Base-by-base conservation (phyloP, 2,888 invertebrate species). In the Archaeoteleia sp. region DNA sequence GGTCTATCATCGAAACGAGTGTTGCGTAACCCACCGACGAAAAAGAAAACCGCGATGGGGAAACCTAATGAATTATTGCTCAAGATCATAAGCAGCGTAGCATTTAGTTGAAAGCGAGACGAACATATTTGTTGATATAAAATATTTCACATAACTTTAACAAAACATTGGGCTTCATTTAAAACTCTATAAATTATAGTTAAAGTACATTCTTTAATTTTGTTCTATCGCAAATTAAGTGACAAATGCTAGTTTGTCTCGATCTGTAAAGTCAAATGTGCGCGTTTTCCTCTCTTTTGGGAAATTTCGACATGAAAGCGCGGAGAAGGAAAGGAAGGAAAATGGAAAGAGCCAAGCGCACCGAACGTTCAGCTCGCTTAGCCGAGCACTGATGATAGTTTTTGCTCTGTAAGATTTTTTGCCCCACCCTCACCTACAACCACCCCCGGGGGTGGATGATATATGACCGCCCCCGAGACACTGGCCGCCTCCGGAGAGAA, bases 381-480 rank as follows among this genome's bases (percentile, higher is more conserved):
- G 77, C 78, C 80, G 77, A 82, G 82, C 82, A 78, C 82, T 83
- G 82, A 83, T 83, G 83, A 83, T 83, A 83, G 82, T 84, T 84
- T 84, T 84, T 84, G 82, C 81, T 72, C 72, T 75, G 78, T 74
- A 80, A 83, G 83, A 68, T 68, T 72, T 65, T 70, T 68, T 72
- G 67, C 67, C 67, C 73, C 63, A 67, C 66, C 72, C 70, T 55
- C 65, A 68, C 68, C 68, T 62, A 60, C 62, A 58, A 48, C 67
- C 61, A 66, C 63, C 72, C 68, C 70, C 66, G 71, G 74, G 75
- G 82, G 83, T 82, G 83, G 80, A 84, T 84, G 83, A 84, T 84
- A 84, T 84, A 84, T 83, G 83, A 80, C 81, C 80, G 82, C 83
- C 83, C 82, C 82, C 79, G 83, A 84, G 84, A 84, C 83, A 83